Conservation (phyloP, 2,797 vertebrate species). For the Bradypodion ventrale region DNA sequence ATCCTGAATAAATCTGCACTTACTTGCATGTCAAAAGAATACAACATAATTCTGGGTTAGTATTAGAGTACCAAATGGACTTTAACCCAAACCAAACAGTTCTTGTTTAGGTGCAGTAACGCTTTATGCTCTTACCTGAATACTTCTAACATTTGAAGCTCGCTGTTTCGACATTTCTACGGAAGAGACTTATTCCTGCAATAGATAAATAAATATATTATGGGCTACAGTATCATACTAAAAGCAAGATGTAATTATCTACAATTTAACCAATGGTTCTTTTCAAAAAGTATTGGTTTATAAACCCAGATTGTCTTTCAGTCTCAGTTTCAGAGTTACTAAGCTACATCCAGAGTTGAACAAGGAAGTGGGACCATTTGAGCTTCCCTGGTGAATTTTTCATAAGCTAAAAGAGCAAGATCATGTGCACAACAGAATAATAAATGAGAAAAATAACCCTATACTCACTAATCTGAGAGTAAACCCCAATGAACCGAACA, state of each 20-base stretch:
- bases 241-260: constrained; percentile 72
- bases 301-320: constrained; percentile 83
- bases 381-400: constrained; percentile 88
- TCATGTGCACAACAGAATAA: constrained; percentile 61
- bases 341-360: constrained; percentile 80
- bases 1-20: constrained; percentile 50
- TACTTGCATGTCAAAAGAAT: constrained; percentile 38
- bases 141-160: constrained; percentile 93
- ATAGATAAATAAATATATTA: constrained; percentile 65
- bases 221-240: constrained; percentile 76
- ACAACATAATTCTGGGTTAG: constrained; percentile 48
- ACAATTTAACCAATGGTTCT: constrained; percentile 73
- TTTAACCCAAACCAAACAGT: constrained; percentile 35
- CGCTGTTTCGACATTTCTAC: constrained; percentile 93
- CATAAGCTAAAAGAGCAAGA: constrained; percentile 78
- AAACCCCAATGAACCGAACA: not conserved
- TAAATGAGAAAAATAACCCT: constrained; percentile 31
- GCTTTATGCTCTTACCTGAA: constrained; percentile 88
- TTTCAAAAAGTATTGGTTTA: constrained; percentile 75
- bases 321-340: constrained; percentile 82
- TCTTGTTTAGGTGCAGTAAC: constrained; percentile 56
- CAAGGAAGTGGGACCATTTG: constrained; percentile 77
- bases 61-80: not conserved
- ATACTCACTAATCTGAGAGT: not conserved
- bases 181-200: constrained; percentile 81